These are phyloP conservation scores for Hylaea fasciaria DNA, from an alignment of 2,888 invertebrate genomes.

Conservation along the genomic window DNA sequence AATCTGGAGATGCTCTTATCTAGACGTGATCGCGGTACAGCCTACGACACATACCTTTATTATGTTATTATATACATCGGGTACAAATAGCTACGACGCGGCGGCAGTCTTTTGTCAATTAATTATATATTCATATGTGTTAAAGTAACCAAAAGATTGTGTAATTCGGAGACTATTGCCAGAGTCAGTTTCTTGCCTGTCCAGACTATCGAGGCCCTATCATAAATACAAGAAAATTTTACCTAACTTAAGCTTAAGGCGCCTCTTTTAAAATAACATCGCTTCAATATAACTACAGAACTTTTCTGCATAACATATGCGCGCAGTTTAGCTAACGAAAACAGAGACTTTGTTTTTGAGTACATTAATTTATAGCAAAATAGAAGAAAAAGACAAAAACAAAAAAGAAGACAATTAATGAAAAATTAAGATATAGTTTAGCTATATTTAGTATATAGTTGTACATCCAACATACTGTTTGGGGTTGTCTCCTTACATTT, in stretches of 20 bases:
- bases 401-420: not conserved
- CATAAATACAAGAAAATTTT: not conserved
- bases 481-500: constrained; percentile 15
- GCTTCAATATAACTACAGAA: not conserved
- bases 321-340: not conserved
- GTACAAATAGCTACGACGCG: too few relatives aligned
- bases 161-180: too few relatives aligned
- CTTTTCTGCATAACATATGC: not conserved
- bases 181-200: too few relatives aligned
- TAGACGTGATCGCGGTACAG: too few relatives aligned
- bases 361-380: constrained; percentile 5
- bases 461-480: constrained; percentile 9
- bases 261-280: not conserved
- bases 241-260: not conserved
- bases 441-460: too few relatives aligned
- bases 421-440: constrained; percentile 12
- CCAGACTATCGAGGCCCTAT: too few relatives aligned
- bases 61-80: too few relatives aligned
- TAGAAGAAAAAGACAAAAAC: constrained; percentile 6
- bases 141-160: too few relatives aligned
- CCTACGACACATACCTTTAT: too few relatives aligned
- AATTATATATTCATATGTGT: too few relatives aligned
- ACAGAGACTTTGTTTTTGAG: constrained; percentile 32
- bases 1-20: too few relatives aligned
- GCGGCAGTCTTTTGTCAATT: too few relatives aligned